phyloP scores from a whole-genome alignment of 2,888 invertebrate species.

The Tachina grossa region DNA sequence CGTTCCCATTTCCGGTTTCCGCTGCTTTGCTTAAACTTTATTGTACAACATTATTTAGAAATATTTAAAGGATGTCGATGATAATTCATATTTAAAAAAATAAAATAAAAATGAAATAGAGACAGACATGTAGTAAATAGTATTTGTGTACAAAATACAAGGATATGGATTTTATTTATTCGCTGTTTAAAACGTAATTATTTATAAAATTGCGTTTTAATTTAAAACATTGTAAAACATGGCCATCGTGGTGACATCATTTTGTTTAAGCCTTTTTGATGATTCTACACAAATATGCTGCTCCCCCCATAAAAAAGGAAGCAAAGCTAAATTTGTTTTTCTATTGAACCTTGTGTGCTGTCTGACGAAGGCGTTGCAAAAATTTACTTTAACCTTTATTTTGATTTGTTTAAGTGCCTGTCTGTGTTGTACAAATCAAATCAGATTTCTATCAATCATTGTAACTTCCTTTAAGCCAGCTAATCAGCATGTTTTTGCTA shows the following conservation, averaged over 20 bases:
- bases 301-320: slow-evolving; percentile 8
- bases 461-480: slow-evolving; percentile 78
- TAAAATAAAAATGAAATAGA: background rate
- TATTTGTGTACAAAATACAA: slow-evolving; percentile 8
- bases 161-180: background rate
- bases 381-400: slow-evolving; percentile 46
- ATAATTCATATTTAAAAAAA: slow-evolving; percentile 53
- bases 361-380: slow-evolving; percentile 58
- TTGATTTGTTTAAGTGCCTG: slow-evolving; percentile 34
- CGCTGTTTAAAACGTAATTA: slow-evolving; percentile 57
- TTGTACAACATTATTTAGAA: slow-evolving; percentile 57
- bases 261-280: slow-evolving; percentile 24
- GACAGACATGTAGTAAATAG: background rate
- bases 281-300: slow-evolving; percentile 21
- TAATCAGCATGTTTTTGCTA: slow-evolving; percentile 74
- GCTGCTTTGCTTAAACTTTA: slow-evolving; percentile 61
- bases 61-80: slow-evolving; percentile 55
- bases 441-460: slow-evolving; percentile 76
- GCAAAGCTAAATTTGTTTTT: background rate
- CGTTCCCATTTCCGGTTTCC: slow-evolving; percentile 81
- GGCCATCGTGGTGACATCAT: slow-evolving; percentile 48
- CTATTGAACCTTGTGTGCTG: slow-evolving; percentile 26
- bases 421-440: slow-evolving; percentile 68
- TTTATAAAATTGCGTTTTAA: slow-evolving; percentile 63
- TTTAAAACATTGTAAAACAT: background rate